Percentiles rank a stretch among this genome's conserved stretches.
Conservation (phyloP, 2,888 invertebrate species). For the Mythimna impura region DNA sequence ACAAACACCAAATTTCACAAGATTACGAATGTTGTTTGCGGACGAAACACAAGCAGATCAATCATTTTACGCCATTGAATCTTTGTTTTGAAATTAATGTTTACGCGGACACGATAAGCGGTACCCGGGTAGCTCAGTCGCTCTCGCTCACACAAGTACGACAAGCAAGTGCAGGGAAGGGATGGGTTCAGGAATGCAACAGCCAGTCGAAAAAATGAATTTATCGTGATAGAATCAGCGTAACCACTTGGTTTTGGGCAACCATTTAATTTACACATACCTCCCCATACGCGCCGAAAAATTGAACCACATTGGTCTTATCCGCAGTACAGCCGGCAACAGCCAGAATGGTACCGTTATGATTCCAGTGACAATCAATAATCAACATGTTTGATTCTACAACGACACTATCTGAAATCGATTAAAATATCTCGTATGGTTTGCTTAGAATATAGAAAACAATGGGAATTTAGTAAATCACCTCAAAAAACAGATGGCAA, state of each 20-base stretch:
- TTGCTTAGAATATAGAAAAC: not conserved
- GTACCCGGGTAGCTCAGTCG: too few relatives aligned
- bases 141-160: too few relatives aligned
- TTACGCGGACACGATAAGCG: too few relatives aligned
- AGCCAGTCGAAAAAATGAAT: too few relatives aligned
- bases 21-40: too few relatives aligned
- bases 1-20: too few relatives aligned
- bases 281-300: slow-evolving; percentile 97
- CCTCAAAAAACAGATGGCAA: not conserved
- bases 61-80: too few relatives aligned
- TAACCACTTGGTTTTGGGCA: not conserved
- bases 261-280: slow-evolving; percentile 79
- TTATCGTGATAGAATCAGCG: too few relatives aligned
- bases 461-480: not conserved
- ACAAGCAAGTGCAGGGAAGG: too few relatives aligned
- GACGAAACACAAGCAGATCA: too few relatives aligned
- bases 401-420: slow-evolving; percentile 93
- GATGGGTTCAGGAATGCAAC: too few relatives aligned
- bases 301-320: slow-evolving; percentile 95
- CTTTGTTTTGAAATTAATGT: too few relatives aligned
- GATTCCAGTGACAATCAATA: slow-evolving; percentile 97
- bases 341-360: slow-evolving; percentile 96
- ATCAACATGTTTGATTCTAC: slow-evolving; percentile 96
- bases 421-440: not conserved
- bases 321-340: slow-evolving; percentile 93